A percentile compares a stretch with the other conserved stretches of the same genome.
Conservation (phyloP, 2,797 vertebrate species). For the Rhinogobio ventralis region DNA sequence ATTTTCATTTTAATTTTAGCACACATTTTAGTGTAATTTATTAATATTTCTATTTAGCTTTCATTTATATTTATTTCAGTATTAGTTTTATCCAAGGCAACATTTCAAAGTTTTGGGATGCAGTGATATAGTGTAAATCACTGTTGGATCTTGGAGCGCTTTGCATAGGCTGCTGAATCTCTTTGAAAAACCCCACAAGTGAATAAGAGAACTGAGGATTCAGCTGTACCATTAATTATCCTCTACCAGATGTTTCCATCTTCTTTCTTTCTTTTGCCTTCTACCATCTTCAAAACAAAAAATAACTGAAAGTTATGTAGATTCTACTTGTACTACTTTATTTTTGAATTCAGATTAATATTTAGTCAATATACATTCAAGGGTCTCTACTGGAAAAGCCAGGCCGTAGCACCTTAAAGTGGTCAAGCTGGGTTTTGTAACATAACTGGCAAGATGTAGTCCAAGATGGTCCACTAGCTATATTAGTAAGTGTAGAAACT, state of each 20-base stretch:
- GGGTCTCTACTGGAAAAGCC: background rate
- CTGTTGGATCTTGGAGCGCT: background rate
- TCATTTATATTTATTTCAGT: too few species aligned
- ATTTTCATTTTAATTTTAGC: background rate
- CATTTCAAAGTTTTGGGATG: background rate
- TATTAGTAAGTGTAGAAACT: background rate
- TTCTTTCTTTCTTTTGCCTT: background rate
- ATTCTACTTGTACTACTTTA: background rate
- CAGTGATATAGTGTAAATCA: background rate
- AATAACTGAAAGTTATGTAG: too few species aligned
- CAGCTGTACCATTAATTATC: constrained; percentile 4
- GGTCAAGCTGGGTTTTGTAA: background rate
- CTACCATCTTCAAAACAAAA: background rate
- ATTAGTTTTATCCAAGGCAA: too few species aligned
- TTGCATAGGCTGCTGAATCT: constrained; percentile 1
- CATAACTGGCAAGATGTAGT: background rate
- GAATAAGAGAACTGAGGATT: background rate
- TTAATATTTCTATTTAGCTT: background rate
- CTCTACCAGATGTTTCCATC: background rate
- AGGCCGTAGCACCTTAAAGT: background rate
- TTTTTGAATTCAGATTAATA: constrained; percentile 1
- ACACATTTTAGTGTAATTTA: too few species aligned
- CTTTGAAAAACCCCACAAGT: constrained; percentile 1
- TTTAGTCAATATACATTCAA: background rate
- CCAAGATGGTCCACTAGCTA: background rate